Evolutionary conservation across 1,140 invertebrate species (phyloP).

Genomic region (Lutraria rhynchaena): DNA sequence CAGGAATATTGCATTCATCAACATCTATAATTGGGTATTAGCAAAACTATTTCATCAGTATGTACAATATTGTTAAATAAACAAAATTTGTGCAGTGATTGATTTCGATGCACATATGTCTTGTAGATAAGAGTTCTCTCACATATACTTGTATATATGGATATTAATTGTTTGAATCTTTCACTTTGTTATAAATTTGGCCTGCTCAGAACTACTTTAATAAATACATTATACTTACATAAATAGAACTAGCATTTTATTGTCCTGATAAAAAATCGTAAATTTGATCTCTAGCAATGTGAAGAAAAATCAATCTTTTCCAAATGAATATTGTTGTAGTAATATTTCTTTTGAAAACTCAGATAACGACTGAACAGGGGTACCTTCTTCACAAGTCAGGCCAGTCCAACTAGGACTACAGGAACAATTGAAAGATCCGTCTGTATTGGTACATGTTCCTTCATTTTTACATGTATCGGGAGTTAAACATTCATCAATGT

Average conservation of each 20-base stretch:
- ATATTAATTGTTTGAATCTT: too few relatives aligned
- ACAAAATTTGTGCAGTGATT: not conserved
- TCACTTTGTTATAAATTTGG: too few relatives aligned
- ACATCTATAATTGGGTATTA: not conserved
- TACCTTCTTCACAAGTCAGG: conserved; percentile 35
- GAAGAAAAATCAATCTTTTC: too few relatives aligned
- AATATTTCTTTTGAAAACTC: too few relatives aligned
- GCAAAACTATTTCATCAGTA: not conserved
- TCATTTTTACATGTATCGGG: conserved; percentile 36
- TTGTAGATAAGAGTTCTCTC: not conserved
- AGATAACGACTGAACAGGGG: too few relatives aligned
- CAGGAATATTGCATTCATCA: conserved; percentile 3
- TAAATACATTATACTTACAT: too few relatives aligned
- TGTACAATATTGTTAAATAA: not conserved
- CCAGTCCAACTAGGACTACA: conserved; percentile 48
- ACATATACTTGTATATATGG: too few relatives aligned
- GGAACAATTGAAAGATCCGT: conserved; percentile 24
- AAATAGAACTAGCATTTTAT: too few relatives aligned
- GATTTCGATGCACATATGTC: not conserved
- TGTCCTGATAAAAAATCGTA: too few relatives aligned
- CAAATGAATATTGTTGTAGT: too few relatives aligned
- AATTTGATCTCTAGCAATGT: too few relatives aligned
- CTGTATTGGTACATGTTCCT: conserved; percentile 55
- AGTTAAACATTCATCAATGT: conserved; percentile 1
- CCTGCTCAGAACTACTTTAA: too few relatives aligned